Base-by-base conservation (phyloP, 2,888 invertebrate species). In the Epinotia demarniana region DNA sequence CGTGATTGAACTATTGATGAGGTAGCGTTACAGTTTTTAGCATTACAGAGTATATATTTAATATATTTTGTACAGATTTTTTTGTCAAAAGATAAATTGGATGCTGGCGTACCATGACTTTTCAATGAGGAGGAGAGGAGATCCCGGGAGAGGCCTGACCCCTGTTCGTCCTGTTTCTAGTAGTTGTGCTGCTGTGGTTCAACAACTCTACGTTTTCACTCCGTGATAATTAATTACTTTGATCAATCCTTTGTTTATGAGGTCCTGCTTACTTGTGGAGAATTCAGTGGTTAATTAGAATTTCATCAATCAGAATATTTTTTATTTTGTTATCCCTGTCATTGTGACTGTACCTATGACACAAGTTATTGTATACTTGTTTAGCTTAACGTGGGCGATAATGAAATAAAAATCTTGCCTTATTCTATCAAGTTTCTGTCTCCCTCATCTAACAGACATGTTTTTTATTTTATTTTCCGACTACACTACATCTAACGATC, bases 61-160 rank as follows among this genome's bases (percentile, higher is more conserved):
- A 94, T 94, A 94, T 94, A 94, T 94, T 94, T 94, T 94, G 94
- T 94, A 94, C 94, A 93, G 94, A 94, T 93, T 93, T 93, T 94
- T 94, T 94, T 94, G 94, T 93, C 93, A 90, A 93, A 93, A 94
- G 93, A 94, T 94, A 94, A 94, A 94, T 94, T 94, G 93, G 92
- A 93, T 94, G 93, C 90, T 94, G 94, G 94, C 93, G 94, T 91
- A 93, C 87, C 85, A 89, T 94, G 94, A 90, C 90, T 94, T 94
- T 94, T 94, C 90, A 92, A 89, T 94, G 89, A 84, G 89, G 79
- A 87, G 89, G 91, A 90, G 90, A 86, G 75, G 75, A 75, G 72
- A 72, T 66, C 90, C 92, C 91, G 85, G 90, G 87, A 88, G 90
- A 86, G 86, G 87, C 90, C 90, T 85, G 86, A 85, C 84, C 88